Evolutionary conservation across 2,797 vertebrate genomes (phyloP).

Genomic region (Geotrypetes seraphini): DNA sequence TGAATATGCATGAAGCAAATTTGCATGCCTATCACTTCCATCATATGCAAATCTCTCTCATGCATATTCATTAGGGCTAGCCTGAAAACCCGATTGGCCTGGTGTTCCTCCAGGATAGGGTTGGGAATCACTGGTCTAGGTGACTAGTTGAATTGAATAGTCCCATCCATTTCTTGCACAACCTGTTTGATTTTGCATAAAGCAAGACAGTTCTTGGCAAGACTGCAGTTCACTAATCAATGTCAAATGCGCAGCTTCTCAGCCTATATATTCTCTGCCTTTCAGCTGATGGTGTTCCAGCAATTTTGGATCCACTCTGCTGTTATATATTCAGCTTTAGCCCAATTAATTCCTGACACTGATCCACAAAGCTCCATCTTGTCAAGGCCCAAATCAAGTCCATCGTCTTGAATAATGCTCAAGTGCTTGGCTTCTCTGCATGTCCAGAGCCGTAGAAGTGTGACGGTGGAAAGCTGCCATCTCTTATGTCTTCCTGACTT

Average conservation of each 20-base stretch:
- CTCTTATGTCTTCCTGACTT: neutral
- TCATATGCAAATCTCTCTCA: no score
- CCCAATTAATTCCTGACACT: constrained; percentile 17
- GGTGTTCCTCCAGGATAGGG: no score
- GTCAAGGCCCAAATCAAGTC: constrained; percentile 19
- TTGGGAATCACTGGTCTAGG: no score
- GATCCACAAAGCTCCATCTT: constrained; percentile 19
- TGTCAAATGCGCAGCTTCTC: neutral
- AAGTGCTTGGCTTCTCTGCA: constrained; percentile 14
- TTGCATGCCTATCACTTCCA: no score
- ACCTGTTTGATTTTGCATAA: no score
- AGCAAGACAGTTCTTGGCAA: no score
- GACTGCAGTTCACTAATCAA: no score
- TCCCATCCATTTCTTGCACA: no score
- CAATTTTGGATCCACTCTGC: neutral
- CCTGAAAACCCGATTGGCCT: no score
- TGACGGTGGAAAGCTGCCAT: constrained; percentile 1
- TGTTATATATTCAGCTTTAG: constrained; percentile 16
- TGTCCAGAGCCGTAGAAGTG: constrained; percentile 13
- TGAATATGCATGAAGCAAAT: no score
- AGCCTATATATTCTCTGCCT: neutral
- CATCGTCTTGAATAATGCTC: constrained; percentile 12
- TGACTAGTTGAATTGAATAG: no score
- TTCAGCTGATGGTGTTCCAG: constrained; percentile 7
- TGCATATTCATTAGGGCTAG: no score